Evolutionary conservation across 2,113 vertebrate genomes (phyloP).

Genomic region (cattle (Bos taurus)): DNA sequence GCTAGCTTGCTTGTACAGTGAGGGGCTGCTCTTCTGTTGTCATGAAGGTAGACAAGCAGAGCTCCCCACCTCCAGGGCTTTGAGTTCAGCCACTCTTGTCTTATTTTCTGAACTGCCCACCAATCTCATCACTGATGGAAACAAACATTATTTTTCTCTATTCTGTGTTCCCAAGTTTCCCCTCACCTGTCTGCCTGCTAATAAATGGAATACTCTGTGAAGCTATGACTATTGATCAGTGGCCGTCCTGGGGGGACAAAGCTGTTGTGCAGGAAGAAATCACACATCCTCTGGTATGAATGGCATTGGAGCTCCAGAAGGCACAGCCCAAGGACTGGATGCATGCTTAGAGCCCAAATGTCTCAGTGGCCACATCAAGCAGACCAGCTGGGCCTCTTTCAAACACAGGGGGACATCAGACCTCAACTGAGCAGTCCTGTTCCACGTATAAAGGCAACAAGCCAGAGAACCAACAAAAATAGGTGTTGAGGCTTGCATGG

Average conservation of each 20-base stretch:
- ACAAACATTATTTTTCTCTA: constrained; percentile 43
- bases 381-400: not conserved
- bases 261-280: not conserved
- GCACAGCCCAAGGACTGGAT: not conserved
- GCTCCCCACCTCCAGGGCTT: not conserved
- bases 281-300: not conserved
- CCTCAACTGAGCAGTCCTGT: not conserved
- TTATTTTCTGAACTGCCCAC: constrained; percentile 20
- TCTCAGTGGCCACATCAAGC: not conserved
- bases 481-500: not conserved
- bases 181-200: not conserved
- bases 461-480: not conserved
- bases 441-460: not conserved
- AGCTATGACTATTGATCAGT: constrained; percentile 9
- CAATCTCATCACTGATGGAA: not conserved
- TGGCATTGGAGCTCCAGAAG: accelerated
- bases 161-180: constrained; percentile 14
- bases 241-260: not conserved
- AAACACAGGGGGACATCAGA: not conserved
- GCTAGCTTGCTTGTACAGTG: not conserved
- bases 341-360: accelerated
- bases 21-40: too few species aligned
- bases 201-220: constrained; percentile 41
- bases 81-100: not conserved
- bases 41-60: accelerated